Evolutionary conservation across 1,140 invertebrate genomes (phyloP), one percentile per base, ranked within the genome.

Genomic region (Bombus terrestris): DNA sequence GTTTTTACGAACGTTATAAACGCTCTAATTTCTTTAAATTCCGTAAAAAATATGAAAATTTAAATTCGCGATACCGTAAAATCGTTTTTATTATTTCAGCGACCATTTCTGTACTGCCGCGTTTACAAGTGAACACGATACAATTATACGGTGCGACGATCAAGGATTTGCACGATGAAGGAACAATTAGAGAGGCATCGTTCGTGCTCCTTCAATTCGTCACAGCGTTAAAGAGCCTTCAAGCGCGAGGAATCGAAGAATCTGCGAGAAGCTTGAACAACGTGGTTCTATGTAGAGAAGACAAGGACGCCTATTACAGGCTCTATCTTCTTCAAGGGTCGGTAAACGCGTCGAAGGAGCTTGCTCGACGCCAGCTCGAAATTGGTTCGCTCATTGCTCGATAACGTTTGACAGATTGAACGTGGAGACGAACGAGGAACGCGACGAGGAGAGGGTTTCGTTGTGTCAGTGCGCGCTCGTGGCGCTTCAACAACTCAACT

Each of bases 131-230:
- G 66, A 96, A 97, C 91, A 97, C 97, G 0, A 95, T 97, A 68
- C 96, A 97, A 90, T 96, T 96, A 0, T 97, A 97, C 89, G 96
- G 96, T 1, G 95, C 90, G 0, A 91, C 88, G 47, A 80, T 88
- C 15, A 92, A 91, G 82, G 92, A 93, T 43, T 86, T 90, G 32
- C 96, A 95, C 57, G 95, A 96, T 47, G 95, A 96, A 9, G 86
- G 80, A 37, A 66, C 89, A 28, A 92, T 87, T n/a, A 94, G 95
- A n/a, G 96, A 96, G 72, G 95, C 95, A 57, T 96, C 96, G 74
- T 97, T 98, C 91, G 96, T 98, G 62, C 96, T 98, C 93, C 95
- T 98, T 72, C 98, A 98, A 93, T 94, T 98, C 66, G 97, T 98
- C 3, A 97, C 97, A 85, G 97, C 97, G 0, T 94, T 98, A 68